Base-by-base conservation (phyloP, 2,113 vertebrate species). In the Phrynocephalus versicolor region DNA sequence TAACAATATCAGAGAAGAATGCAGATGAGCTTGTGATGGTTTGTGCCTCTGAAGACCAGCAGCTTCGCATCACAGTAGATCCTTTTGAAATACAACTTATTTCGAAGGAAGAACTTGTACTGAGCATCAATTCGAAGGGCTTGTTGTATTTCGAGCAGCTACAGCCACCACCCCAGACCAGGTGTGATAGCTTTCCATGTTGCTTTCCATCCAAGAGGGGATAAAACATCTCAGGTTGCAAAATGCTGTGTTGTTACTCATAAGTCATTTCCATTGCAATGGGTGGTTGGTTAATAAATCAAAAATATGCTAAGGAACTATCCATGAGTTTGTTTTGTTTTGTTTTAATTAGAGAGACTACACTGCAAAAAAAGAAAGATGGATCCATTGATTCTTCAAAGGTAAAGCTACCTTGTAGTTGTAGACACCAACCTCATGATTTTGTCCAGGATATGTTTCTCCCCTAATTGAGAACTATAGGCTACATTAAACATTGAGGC, bases 91-190 rank as follows among this genome's bases (percentile, higher is more conserved):
- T 99, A 86, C 96, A 98, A 89, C 86, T 99, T 84, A 88, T 96
- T 82, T 96, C 93, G 84, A 94, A 96, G 71, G 94, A 93, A 3
- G 96, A 98, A 62, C 90, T 91, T 88, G 62, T 97, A 39, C 89
- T 97, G n/a, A 98, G 97, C 15, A 94, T 99, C 88, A 99, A 99
- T 94, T 94, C 97, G 51, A 91, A 91, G 79, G 95, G 96, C 14
- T 95, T 97, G 45, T 94, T 99, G 69, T 97, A 97, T 94, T 98
- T 99, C 78, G 98, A 99, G 89, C 94, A 95, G 14, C 91, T 97
- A 25, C 97, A 93, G 79, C 88, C 90, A 84, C 94, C 92, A 84
- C 92, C 92, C 23, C 94, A 95, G 95, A 96, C 94, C 85, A 92
- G 93, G 92, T 93, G 93, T 79, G 88, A 84, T 83, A 88, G 85